Evolutionary conservation across 2,113 vertebrate genomes (phyloP), one percentile per base, ranked within the genome.

Genomic region (Salvelinus sp.): DNA sequence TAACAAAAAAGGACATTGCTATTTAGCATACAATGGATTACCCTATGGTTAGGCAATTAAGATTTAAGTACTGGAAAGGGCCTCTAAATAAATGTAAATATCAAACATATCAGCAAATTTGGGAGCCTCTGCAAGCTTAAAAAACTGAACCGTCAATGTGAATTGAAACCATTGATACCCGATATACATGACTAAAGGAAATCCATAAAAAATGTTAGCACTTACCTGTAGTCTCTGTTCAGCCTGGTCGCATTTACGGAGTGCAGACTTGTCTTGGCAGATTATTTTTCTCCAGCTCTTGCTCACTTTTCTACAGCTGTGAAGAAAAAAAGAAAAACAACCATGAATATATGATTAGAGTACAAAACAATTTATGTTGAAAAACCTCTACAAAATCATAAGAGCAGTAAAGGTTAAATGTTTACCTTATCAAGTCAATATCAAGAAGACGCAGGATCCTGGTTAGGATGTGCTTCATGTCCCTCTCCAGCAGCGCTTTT

Each of bases 351-450:
- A 18, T 54, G 16, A 2, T 12, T 10, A 44, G 38, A 44, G 7
- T 44, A 44, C 38, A 44, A 44, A 44, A 44, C 38, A 0, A 44
- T 12, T 44, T 44, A 44, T 10, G 2, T 10, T 44, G 38, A 44
- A 44, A 44, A 18, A 27, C 1, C 22, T 28, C 38, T 44, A 22
- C n/a, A 54, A 54, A 18, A 14, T 54, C 50, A 54, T 18, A 44
- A 54, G 50, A 54, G 2, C 22, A 63, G 23, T 63, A 13, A 9
- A 33, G 1, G 23, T 20, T 2, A 3, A 6, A 64, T 33, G 94
- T 93, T 89, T 93, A 98, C 98, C 92, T 96, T 62, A 98, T 92
- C 76, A 99, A 94, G 85, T 98, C 96, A 82, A 92, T 83, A 33
- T 93, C 94, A 0, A 99, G 94, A 57, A 95, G 87, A 10, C 86